A percentile compares a stretch with the other conserved stretches of the same genome.
Conservation (phyloP, 23 tunicate genomes). For the Halocynthia roretzi region DNA sequence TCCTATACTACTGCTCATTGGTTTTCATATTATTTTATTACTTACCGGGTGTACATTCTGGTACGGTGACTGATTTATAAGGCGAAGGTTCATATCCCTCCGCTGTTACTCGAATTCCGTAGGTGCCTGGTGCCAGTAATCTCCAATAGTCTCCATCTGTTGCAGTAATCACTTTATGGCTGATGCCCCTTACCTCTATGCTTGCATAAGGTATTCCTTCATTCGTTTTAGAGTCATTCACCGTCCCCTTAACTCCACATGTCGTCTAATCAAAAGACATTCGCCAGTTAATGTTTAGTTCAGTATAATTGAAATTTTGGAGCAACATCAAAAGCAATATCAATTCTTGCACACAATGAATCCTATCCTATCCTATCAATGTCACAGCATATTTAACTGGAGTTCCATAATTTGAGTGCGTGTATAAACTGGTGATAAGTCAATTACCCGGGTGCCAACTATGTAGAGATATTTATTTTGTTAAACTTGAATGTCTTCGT, state of each 20-base stretch:
- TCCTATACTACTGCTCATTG: not conserved
- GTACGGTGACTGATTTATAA: constrained; percentile 34
- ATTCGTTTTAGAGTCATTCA: constrained; percentile 28
- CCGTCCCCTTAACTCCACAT: constrained; percentile 77
- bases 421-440: too few species aligned
- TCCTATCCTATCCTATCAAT: too few species aligned
- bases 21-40: not conserved
- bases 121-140: constrained; percentile 66
- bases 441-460: too few species aligned
- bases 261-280: constrained; percentile 25
- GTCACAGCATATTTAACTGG: too few species aligned
- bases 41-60: constrained; percentile 28
- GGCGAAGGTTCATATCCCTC: constrained; percentile 36
- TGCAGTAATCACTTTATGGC: constrained; percentile 40
- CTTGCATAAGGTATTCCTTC: constrained; percentile 24
- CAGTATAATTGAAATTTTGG: not conserved
- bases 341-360: too few species aligned
- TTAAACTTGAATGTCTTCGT: too few species aligned
- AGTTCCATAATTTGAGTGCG: too few species aligned
- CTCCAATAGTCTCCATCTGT: constrained; percentile 79
- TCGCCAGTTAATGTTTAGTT: not conserved
- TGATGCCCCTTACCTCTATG: constrained; percentile 28
- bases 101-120: constrained; percentile 25
- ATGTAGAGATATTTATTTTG: too few species aligned
- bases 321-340: not conserved